Percentiles rank a stretch among this genome's conserved stretches.
These are phyloP conservation scores for Babylonia areolata DNA, from an alignment of 1,140 invertebrate genomes.

Conservation along the genomic window DNA sequence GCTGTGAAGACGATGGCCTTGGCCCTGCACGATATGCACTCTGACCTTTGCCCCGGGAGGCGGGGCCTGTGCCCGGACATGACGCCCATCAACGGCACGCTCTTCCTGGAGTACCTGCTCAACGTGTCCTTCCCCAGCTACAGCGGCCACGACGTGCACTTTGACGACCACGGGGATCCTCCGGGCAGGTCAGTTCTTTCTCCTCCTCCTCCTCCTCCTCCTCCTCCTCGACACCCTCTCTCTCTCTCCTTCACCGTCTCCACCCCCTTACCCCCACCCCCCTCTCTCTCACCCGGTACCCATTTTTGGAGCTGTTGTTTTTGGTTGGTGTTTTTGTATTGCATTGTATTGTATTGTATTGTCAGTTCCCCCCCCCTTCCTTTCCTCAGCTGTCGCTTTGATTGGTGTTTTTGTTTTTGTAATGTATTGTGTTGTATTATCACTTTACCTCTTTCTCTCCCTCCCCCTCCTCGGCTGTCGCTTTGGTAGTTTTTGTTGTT, in stretches of 20 bases:
- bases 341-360: too few relatives aligned
- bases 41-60: slow-evolving; percentile 69
- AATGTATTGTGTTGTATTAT: too few relatives aligned
- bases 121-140: slow-evolving; percentile 86
- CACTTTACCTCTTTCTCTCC: too few relatives aligned
- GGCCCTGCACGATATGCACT: slow-evolving; percentile 81
- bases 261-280: too few relatives aligned
- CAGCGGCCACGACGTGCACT: slow-evolving; percentile 83
- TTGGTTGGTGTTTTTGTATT: too few relatives aligned
- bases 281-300: too few relatives aligned
- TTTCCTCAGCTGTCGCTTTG: too few relatives aligned
- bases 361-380: too few relatives aligned
- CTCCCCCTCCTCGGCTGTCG: too few relatives aligned
- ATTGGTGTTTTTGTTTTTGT: too few relatives aligned
- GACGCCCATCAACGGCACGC: slow-evolving; percentile 82
- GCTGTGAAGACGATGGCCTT: slow-evolving; percentile 84
- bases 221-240: background rate
- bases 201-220: background rate
- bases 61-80: slow-evolving; percentile 80
- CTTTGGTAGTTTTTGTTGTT: too few relatives aligned
- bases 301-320: too few relatives aligned
- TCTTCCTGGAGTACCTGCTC: slow-evolving; percentile 83
- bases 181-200: slow-evolving; percentile 83
- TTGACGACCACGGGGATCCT: slow-evolving; percentile 89
- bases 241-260: background rate